Conservation (phyloP, 2,888 invertebrate genomes). For the Macrosiphum euphorbiae region DNA sequence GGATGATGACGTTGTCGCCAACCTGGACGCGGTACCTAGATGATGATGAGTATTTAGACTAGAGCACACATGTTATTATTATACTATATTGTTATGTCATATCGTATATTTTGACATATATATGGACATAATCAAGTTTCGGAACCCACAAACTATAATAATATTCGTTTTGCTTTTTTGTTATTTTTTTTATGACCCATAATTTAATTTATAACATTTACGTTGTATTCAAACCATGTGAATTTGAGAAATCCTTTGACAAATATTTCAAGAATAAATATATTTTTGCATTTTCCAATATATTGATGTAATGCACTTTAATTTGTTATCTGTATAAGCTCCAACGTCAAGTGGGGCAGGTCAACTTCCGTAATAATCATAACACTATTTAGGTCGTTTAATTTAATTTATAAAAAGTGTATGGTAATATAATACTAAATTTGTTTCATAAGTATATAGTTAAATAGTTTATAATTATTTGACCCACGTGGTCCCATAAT, state of each 20-base stretch:
- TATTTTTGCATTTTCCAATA: not conserved
- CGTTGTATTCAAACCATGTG: not conserved
- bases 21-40: not conserved
- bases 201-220: not conserved
- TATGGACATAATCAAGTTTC: not conserved
- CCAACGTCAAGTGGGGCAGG: not conserved
- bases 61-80: not conserved
- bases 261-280: not conserved
- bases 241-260: not conserved
- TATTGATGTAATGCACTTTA: not conserved
- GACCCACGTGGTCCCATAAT: not conserved
- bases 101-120: not conserved
- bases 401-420: not conserved
- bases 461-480: not conserved
- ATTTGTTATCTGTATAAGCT: not conserved
- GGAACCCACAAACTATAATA: not conserved
- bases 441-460: not conserved
- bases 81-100: not conserved
- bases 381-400: not conserved
- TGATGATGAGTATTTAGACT: not conserved
- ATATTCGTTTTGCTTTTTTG: not conserved
- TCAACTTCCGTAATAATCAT: not conserved
- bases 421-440: not conserved
- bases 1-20: not conserved
- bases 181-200: not conserved